A percentile compares a stretch with the other conserved stretches of the same genome.
These are phyloP conservation scores for Lamellibrachia luymesi DNA, from an alignment of 1,140 invertebrate genomes.

Conservation along the genomic window DNA sequence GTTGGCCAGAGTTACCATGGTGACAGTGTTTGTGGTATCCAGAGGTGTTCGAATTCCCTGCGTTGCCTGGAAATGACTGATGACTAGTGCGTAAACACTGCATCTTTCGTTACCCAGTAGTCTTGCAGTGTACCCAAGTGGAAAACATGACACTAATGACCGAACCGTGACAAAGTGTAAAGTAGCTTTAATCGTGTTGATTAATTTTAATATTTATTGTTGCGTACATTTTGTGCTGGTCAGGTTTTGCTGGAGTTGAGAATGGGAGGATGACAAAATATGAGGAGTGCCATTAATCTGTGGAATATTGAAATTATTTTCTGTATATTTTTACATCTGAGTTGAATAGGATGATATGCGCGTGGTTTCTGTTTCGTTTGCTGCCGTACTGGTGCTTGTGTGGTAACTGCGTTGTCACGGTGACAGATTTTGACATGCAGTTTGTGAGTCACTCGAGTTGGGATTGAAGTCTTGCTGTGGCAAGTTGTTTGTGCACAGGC, in stretches of 20 bases:
- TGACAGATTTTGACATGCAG: background rate
- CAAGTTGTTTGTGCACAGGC: background rate
- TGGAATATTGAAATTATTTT: background rate
- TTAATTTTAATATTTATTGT: slow-evolving; percentile 6
- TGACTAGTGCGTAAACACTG: background rate
- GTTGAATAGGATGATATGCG: background rate
- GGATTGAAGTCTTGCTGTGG: background rate
- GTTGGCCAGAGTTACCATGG: background rate
- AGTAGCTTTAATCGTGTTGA: background rate
- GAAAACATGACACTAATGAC: background rate
- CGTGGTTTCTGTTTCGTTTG: background rate
- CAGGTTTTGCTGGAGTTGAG: background rate
- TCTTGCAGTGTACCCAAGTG: background rate
- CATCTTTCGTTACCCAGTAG: background rate
- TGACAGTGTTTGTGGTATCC: background rate
- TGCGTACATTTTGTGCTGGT: background rate
- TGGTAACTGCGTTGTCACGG: background rate
- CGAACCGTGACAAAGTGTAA: background rate
- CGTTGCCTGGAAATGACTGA: background rate
- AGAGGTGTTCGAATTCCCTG: background rate
- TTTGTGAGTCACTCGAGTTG: background rate
- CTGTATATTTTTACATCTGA: slow-evolving; percentile 1
- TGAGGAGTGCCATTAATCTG: background rate
- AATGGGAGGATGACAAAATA: background rate
- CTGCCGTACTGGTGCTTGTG: background rate